A percentile compares a stretch with the other conserved stretches of the same genome.
Evolutionary conservation across 1,140 invertebrate genomes (phyloP).

Genomic region (Lasioglossum baleicum): DNA sequence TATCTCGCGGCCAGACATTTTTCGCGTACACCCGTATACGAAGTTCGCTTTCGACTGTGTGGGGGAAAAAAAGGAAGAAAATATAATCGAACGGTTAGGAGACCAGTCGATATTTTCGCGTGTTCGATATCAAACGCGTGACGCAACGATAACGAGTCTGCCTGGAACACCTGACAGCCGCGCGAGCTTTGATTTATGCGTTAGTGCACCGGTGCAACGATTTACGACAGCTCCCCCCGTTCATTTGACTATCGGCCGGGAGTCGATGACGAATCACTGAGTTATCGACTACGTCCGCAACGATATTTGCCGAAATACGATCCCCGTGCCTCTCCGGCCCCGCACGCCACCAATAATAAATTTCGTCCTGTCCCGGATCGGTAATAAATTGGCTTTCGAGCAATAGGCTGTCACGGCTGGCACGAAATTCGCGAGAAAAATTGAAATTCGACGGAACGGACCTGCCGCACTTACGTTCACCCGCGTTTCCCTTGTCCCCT

Average conservation of each 20-base stretch:
- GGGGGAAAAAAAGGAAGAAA: neutral
- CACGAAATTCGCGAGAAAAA: conserved; percentile 3
- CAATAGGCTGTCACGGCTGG: neutral
- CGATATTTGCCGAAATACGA: conserved; percentile 61
- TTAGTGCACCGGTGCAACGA: conserved; percentile 54
- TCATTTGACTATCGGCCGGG: conserved; percentile 59
- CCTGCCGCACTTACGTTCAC: neutral
- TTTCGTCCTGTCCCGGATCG: conserved; percentile 15
- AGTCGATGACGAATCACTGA: conserved; percentile 61
- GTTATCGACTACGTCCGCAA: conserved; percentile 58
- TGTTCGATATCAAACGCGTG: conserved; percentile 29
- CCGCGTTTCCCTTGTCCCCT: neutral
- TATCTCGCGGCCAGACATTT: neutral
- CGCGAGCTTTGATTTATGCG: conserved; percentile 57
- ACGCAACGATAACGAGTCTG: conserved; percentile 53
- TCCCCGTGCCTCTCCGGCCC: neutral
- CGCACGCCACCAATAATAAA: conserved; percentile 40
- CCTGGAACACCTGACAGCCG: conserved; percentile 50
- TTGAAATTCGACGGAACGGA: neutral
- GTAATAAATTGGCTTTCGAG: conserved; percentile 18
- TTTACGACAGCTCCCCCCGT: conserved; percentile 51
- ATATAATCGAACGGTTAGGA: neutral
- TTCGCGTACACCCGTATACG: neutral
- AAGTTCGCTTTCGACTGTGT: neutral
- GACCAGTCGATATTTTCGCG: conserved; percentile 43